phyloP scores from a whole-genome alignment of 2,113 vertebrate species.

The Platichthys flesus region DNA sequence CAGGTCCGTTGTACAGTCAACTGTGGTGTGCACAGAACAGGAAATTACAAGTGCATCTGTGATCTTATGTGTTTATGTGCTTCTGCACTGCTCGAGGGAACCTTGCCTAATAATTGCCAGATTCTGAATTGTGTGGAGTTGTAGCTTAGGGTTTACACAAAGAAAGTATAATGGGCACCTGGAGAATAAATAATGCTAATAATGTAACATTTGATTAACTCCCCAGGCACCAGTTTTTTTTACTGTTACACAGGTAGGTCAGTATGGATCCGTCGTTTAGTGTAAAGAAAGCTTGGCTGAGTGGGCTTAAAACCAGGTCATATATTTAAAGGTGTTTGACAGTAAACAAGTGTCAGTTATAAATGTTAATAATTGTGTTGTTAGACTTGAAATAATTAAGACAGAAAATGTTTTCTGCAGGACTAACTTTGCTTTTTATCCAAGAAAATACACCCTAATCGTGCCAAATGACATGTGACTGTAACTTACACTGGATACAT shows the following conservation, averaged over 20 bases:
- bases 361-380: no score
- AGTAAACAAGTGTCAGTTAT: no score
- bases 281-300: neutral
- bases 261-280: neutral
- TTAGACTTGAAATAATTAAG: neutral
- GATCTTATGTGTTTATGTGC: neutral
- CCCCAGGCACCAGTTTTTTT: neutral
- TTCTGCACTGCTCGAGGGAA: neutral
- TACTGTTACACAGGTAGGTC: neutral
- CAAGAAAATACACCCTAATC: no score
- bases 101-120: neutral
- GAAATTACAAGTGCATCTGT: slow-evolving; percentile 7
- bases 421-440: no score
- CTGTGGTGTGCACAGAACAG: slow-evolving; percentile 8
- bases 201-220: neutral
- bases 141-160: neutral
- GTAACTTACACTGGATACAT: no score
- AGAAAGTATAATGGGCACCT: neutral
- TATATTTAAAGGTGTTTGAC: no score
- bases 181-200: neutral
- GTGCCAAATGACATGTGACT: no score
- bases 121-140: neutral
- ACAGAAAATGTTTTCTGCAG: neutral
- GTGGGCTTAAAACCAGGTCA: no score
- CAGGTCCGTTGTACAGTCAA: neutral